Evolutionary conservation across 2,888 invertebrate species (phyloP).

Genomic region (Diaprepes abbreviatus): DNA sequence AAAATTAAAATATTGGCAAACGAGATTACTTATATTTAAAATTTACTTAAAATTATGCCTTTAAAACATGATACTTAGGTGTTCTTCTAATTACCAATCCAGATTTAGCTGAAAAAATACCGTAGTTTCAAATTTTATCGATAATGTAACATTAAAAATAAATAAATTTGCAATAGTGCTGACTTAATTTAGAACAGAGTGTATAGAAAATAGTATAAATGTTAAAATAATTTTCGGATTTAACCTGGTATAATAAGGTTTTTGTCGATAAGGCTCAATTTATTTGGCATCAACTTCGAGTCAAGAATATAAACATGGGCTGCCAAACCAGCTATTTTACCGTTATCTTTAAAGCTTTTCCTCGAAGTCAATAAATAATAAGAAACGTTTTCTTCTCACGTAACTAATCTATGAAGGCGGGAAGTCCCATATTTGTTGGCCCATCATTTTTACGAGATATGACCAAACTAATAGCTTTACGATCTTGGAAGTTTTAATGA

Average conservation of each 20-base stretch:
- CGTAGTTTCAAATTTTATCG: no score
- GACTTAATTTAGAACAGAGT: no score
- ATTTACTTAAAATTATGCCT: no score
- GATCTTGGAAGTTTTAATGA: constrained; percentile 24
- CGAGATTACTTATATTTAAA: no score
- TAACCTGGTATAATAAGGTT: constrained; percentile 13
- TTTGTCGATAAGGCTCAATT: constrained; percentile 23
- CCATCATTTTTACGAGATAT: constrained; percentile 60
- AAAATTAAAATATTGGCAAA: no score
- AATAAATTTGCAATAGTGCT: no score
- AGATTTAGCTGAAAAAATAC: no score
- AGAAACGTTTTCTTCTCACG: constrained; percentile 67
- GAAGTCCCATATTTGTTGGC: constrained; percentile 66
- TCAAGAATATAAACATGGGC: constrained; percentile 44
- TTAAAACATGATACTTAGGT: no score
- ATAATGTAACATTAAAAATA: no score
- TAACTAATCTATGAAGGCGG: constrained; percentile 67
- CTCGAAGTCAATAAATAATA: constrained; percentile 64
- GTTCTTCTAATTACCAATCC: no score
- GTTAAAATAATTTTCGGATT: constrained; percentile 5
- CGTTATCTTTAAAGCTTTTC: constrained; percentile 61
- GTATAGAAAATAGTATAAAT: no score
- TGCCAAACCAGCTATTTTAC: constrained; percentile 55
- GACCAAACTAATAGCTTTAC: constrained; percentile 39
- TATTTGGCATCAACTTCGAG: constrained; percentile 33